Evolutionary conservation across 2,797 vertebrate species (phyloP), one percentile per base, ranked within the genome.

Genomic region (Orientallactaga sibirica): DNA sequence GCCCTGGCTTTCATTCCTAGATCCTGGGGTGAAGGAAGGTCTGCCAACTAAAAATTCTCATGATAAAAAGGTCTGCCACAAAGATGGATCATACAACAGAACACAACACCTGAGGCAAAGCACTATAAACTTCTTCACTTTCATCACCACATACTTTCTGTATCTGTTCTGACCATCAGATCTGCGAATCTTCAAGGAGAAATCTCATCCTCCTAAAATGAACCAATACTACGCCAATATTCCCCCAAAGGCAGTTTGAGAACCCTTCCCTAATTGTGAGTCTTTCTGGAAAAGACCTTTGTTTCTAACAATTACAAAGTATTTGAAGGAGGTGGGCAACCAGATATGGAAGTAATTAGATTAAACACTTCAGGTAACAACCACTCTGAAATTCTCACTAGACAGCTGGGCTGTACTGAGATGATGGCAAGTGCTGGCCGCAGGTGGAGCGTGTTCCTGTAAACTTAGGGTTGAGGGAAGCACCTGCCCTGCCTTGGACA

Each of bases 241-340:
- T 77, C 88, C 74, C 64, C 94, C 29, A 20, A 92, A 86, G 43
- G 29, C 16, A 92, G 7, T 48, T 64, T n/a, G 55, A 41, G 55
- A 61, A 86, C 27, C 15, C 37, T 24, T 43, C 41, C 71, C 88
- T 95, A 90, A 92, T 5, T 75, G 77, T 67, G 70, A 92, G 80
- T 64, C 43, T 61, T 95, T 86, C 83, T 74, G 83, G 83, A 96
- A 96, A 91, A 78, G 68, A 66, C 8, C 24, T 87, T 58, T 93
- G 80, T 86, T 89, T 86, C 88, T 80, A 86, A 93, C 86, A 37
- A 75, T 25, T 68, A 84, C 76, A 74, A 88, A 90, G 81, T 86
- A 90, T 43, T 61, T 93, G 92, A 91, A 89, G 58, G 11, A 33
- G 18, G 19, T 33, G 3, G 33, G 19, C 75, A 64, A n/a, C 55